Percentiles rank a stretch among this genome's conserved stretches.
These are phyloP conservation scores for Margarornis squamiger DNA, from an alignment of 2,797 vertebrate genomes.

Conservation along the genomic window DNA sequence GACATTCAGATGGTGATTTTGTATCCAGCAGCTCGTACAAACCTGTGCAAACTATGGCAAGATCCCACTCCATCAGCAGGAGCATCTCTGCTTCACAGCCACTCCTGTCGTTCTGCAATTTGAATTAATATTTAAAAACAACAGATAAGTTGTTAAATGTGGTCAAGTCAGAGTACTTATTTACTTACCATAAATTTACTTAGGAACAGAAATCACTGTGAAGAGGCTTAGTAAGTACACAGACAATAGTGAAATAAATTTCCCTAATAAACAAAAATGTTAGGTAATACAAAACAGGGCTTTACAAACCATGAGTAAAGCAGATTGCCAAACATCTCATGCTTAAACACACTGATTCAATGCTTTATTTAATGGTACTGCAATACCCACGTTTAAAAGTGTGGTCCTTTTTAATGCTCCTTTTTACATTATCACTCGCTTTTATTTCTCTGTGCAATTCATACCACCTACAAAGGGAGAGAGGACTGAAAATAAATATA, in stretches of 20 bases:
- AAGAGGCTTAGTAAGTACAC: neutral
- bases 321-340: neutral
- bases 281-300: neutral
- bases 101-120: neutral
- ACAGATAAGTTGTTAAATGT: neutral
- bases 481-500: neutral
- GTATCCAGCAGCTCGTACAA: neutral
- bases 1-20: neutral
- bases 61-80: neutral
- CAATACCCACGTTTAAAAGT: neutral
- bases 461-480: neutral
- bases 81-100: neutral
- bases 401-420: neutral
- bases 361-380: neutral
- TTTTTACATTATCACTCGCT: neutral
- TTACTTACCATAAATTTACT: neutral
- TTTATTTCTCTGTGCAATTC: neutral
- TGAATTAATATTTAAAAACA: neutral
- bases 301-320: neutral
- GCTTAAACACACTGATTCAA: neutral
- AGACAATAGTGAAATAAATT: neutral
- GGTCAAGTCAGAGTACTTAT: neutral
- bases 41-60: rapidly evolving
- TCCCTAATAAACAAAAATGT: neutral
- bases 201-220: neutral